phyloP scores from a whole-genome alignment of 2,888 invertebrate genomes.

The Heliconius ethilla region DNA sequence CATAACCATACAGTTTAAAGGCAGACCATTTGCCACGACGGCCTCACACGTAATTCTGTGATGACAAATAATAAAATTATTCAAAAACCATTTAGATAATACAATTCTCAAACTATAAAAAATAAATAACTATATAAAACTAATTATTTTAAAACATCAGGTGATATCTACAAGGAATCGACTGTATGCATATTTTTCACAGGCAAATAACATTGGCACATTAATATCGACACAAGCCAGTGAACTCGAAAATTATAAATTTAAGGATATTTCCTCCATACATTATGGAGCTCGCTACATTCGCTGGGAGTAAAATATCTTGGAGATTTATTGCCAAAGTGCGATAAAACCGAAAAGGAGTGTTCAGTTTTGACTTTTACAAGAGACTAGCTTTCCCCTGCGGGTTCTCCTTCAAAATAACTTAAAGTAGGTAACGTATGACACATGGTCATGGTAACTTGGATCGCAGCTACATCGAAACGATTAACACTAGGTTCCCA shows the following conservation, averaged over 20 bases:
- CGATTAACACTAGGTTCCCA: too few species aligned
- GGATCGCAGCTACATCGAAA: too few species aligned
- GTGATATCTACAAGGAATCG: neutral
- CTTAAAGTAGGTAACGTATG: too few species aligned
- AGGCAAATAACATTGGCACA: constrained; percentile 29
- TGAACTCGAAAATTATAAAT: constrained; percentile 46
- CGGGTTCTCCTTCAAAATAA: neutral
- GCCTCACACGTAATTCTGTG: too few species aligned
- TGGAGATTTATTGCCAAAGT: neutral
- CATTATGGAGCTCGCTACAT: neutral
- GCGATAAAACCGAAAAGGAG: neutral
- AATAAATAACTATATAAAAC: neutral
- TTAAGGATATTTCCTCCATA: constrained; percentile 32
- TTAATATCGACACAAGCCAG: constrained; percentile 40
- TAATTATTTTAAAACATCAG: constrained; percentile 17
- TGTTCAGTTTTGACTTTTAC: neutral
- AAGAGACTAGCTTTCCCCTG: neutral
- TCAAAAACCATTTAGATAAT: neutral
- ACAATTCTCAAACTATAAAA: neutral
- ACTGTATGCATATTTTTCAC: constrained; percentile 25
- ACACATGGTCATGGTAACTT: too few species aligned
- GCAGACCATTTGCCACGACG: too few species aligned
- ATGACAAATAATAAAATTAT: too few species aligned
- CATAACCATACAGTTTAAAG: too few species aligned
- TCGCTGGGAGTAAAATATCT: constrained; percentile 10